Evolutionary conservation across 2,797 vertebrate genomes (phyloP).

Genomic region (Apogon talboti): DNA sequence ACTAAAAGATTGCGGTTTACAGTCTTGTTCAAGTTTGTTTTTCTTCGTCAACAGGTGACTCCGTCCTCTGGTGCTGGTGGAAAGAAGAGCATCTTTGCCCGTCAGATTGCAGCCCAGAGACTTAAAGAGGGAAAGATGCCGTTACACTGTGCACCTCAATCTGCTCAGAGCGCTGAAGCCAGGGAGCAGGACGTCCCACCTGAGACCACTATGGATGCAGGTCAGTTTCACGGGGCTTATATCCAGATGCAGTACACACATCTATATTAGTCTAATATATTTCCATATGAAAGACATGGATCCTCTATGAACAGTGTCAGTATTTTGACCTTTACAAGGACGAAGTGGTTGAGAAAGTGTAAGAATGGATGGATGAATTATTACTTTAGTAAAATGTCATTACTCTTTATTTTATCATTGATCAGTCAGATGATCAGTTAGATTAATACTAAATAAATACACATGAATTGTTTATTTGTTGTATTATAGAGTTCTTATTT

Average conservation of each 20-base stretch:
- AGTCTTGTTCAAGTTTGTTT: not conserved
- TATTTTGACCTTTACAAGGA: too few species aligned
- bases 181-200: slow-evolving; percentile 46
- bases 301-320: too few species aligned
- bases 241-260: slow-evolving; percentile 4
- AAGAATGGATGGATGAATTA: too few species aligned
- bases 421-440: too few species aligned
- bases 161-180: slow-evolving; percentile 21
- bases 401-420: too few species aligned
- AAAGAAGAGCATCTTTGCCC: slow-evolving; percentile 94
- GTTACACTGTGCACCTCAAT: slow-evolving; percentile 25
- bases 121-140: slow-evolving; percentile 67
- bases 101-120: slow-evolving; percentile 91
- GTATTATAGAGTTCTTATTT: too few species aligned
- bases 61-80: slow-evolving; percentile 61
- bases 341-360: too few species aligned
- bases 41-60: slow-evolving; percentile 38
- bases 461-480: too few species aligned
- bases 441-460: too few species aligned
- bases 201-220: slow-evolving; percentile 61
- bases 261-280: too few species aligned
- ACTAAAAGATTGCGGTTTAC: not conserved
- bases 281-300: too few species aligned
- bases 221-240: slow-evolving; percentile 42
- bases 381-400: too few species aligned